Percentiles rank a stretch among this genome's conserved stretches.
These are phyloP conservation scores for Gadus macrocephalus DNA, from an alignment of 2,113 vertebrate species.

Conservation along the genomic window DNA sequence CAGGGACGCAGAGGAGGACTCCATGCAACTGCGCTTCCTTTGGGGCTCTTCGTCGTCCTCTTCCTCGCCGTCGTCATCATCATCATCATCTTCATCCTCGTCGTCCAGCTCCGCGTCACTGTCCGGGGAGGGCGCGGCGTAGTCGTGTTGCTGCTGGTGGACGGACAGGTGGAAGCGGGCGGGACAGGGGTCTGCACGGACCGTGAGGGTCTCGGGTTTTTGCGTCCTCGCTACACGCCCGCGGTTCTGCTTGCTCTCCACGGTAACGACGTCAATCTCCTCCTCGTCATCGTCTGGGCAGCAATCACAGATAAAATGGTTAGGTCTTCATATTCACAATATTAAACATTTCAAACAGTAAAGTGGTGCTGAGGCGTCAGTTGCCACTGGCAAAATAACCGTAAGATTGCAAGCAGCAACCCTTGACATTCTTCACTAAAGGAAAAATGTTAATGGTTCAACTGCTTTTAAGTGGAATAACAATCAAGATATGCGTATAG, in stretches of 20 bases:
- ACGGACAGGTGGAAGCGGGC: constrained; percentile 91
- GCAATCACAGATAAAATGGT: constrained; percentile 14
- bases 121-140: constrained; percentile 87
- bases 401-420: too few species aligned
- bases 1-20: constrained; percentile 18
- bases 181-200: constrained; percentile 85
- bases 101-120: constrained; percentile 54
- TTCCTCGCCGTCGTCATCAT: constrained; percentile 28
- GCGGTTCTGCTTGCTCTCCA: constrained; percentile 88
- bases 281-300: constrained; percentile 73
- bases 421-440: too few species aligned
- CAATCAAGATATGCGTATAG: too few species aligned
- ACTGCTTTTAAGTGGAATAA: too few species aligned
- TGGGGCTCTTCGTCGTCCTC: constrained; percentile 51
- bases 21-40: constrained; percentile 45
- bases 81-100: constrained; percentile 22
- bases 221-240: constrained; percentile 73
- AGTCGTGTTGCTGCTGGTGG: constrained; percentile 96
- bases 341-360: too few species aligned
- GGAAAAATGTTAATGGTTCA: too few species aligned
- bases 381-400: too few species aligned
- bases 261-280: constrained; percentile 93
- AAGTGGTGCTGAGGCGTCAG: too few species aligned
- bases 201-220: constrained; percentile 85
- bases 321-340: too few species aligned